Base-by-base conservation (phyloP, 1,140 invertebrate species). In the Argopecten irradians region DNA sequence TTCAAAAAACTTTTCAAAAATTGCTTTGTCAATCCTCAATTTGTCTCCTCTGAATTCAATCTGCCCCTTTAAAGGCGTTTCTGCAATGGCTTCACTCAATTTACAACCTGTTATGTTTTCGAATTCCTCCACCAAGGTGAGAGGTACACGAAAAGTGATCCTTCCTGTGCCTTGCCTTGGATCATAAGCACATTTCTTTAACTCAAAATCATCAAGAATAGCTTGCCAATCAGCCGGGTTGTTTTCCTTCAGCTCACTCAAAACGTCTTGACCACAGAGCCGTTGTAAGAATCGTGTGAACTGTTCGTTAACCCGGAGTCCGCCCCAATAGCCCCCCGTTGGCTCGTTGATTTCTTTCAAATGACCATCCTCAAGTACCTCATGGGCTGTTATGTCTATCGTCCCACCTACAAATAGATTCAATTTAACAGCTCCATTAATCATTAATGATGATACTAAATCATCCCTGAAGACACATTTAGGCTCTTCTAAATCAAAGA, bases 401-500 rank as follows among this genome's bases (percentile, higher is more conserved):
- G 91, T 92, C 2, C 91, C 91, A 2, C 91, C 91, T 91, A 39
- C n/a, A n/a, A n/a, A n/a, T n/a, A n/a, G n/a, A n/a, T n/a, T n/a
- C n/a, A n/a, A n/a, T n/a, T n/a, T n/a, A n/a, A n/a, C n/a, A n/a
- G n/a, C n/a, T n/a, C n/a, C n/a, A n/a, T n/a, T n/a, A n/a, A n/a
- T n/a, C n/a, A n/a, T n/a, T n/a, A n/a, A n/a, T n/a, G n/a, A n/a
- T n/a, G n/a, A n/a, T n/a, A n/a, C n/a, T n/a, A n/a, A n/a, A n/a
- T n/a, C n/a, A n/a, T n/a, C n/a, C n/a, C n/a, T n/a, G n/a, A n/a
- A n/a, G n/a, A n/a, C n/a, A n/a, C n/a, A n/a, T n/a, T n/a, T n/a
- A n/a, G n/a, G n/a, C n/a, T n/a, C n/a, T n/a, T n/a, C n/a, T n/a
- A n/a, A n/a, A n/a, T n/a, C n/a, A n/a, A n/a, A n/a, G n/a, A n/a